phyloP scores from a whole-genome alignment of 2,113 vertebrate species.

The Leptobrachium ailaonicum region DNA sequence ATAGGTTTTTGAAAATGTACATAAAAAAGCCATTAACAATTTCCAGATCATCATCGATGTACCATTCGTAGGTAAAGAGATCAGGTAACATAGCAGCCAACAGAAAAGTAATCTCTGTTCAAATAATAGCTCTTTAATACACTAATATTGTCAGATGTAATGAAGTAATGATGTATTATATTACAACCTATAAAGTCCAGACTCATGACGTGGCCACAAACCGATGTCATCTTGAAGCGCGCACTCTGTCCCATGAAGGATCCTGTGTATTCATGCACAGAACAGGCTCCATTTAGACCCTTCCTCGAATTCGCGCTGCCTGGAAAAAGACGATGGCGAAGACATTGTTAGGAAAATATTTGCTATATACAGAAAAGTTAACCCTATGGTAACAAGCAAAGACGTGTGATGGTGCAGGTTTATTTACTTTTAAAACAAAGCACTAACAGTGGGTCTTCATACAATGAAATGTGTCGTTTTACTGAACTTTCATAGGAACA shows the following conservation, averaged over 20 bases:
- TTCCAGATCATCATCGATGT: too few species aligned
- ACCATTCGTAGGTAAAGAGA: too few species aligned
- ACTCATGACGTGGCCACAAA: slow-evolving; percentile 97
- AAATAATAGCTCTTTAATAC: too few species aligned
- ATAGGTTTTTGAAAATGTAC: too few species aligned
- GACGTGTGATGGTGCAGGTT: background rate
- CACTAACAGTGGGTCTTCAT: background rate
- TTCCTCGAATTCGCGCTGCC: slow-evolving; percentile 86
- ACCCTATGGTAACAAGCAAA: background rate
- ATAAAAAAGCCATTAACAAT: too few species aligned
- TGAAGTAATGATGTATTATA: background rate
- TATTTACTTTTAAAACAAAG: background rate
- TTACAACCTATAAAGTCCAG: slow-evolving; percentile 89
- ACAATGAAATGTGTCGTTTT: background rate
- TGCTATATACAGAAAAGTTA: background rate
- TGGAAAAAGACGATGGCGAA: slow-evolving; percentile 51
- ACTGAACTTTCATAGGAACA: background rate
- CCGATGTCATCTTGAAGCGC: slow-evolving; percentile 94
- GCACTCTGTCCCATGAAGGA: slow-evolving; percentile 81
- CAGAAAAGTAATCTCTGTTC: too few species aligned
- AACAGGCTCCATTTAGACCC: slow-evolving; percentile 88
- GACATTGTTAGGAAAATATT: background rate
- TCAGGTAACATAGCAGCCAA: too few species aligned
- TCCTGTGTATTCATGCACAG: slow-evolving; percentile 86
- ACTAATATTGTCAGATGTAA: too few species aligned